These are phyloP conservation scores for Rhopalosiphum padi DNA, from an alignment of 1,140 invertebrate species.

Conservation along the genomic window DNA sequence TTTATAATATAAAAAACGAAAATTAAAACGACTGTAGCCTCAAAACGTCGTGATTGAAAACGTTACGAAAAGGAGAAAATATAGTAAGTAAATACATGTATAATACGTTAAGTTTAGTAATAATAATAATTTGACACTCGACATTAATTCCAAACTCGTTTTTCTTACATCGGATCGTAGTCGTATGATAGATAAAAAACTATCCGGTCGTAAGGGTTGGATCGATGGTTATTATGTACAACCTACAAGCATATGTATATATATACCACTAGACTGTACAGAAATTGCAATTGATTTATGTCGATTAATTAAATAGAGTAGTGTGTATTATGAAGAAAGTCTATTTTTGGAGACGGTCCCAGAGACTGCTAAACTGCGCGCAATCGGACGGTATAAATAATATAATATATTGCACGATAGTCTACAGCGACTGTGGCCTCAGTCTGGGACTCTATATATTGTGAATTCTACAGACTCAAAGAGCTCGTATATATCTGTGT, in stretches of 20 bases:
- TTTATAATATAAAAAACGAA: background rate
- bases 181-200: background rate
- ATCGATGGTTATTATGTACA: background rate
- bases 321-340: background rate
- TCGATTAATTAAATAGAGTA: conserved; percentile 21
- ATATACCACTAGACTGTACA: background rate
- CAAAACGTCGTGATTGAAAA: background rate
- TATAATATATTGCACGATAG: background rate
- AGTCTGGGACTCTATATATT: conserved; percentile 21
- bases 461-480: background rate
- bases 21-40: background rate
- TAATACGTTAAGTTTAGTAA: background rate
- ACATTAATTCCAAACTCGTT: background rate
- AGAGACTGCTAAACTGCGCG: background rate
- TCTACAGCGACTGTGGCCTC: background rate
- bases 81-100: background rate
- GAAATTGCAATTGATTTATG: conserved; percentile 31
- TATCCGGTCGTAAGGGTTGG: background rate
- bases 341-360: conserved; percentile 39
- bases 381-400: conserved; percentile 40
- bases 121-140: background rate
- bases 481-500: background rate
- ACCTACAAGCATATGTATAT: background rate
- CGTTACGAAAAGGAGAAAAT: background rate
- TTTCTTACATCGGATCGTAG: background rate